Percentiles rank a stretch among this genome's conserved stretches.
Conservation (phyloP, 1,140 invertebrate species). For the Brachionus angularis region DNA sequence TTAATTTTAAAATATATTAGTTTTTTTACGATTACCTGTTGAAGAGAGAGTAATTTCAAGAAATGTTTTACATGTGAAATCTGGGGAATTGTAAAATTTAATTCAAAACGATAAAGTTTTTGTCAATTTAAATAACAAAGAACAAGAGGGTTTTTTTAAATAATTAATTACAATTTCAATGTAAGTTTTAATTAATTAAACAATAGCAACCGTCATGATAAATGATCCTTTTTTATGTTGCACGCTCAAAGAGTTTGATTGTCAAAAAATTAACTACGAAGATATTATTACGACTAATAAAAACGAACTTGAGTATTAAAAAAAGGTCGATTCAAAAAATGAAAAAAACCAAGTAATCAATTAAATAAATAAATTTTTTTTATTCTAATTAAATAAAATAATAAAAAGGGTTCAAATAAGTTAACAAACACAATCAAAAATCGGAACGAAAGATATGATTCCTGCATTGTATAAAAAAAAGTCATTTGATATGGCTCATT, state of each 20-base stretch:
- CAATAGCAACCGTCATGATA: no score
- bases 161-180: no score
- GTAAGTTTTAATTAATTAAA: no score
- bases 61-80: background rate
- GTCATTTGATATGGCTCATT: background rate
- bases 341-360: background rate
- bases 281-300: no score
- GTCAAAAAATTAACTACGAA: no score
- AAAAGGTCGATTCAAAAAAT: no score
- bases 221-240: no score
- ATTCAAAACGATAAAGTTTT: background rate
- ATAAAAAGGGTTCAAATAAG: background rate
- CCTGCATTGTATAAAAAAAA: background rate
- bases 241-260: no score
- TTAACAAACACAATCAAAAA: background rate
- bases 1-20: no score
- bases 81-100: background rate
- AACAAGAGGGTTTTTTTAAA: no score
- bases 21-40: background rate
- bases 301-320: no score
- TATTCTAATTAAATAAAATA: background rate
- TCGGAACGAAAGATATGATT: background rate
- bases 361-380: background rate
- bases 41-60: background rate
- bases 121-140: no score